Conservation (phyloP, 1,140 invertebrate genomes). For the Aplysia californica region DNA sequence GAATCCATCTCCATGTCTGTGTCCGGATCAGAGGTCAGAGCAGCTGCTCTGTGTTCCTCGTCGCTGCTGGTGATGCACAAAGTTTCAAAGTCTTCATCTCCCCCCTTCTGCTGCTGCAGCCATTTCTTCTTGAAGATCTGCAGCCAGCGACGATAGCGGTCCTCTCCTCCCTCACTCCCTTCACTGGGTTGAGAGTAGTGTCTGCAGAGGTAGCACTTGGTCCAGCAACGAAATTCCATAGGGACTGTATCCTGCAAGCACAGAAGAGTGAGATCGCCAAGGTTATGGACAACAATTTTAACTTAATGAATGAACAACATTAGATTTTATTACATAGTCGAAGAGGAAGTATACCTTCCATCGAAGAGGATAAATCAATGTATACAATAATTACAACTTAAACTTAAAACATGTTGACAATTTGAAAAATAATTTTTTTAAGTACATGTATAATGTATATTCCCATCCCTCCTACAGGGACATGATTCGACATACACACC, state of each 20-base stretch:
- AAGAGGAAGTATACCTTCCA: neutral
- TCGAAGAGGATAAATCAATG: neutral
- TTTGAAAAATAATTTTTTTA: neutral
- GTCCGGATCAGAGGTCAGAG: too few relatives aligned
- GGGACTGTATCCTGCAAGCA: slow-evolving; percentile 15
- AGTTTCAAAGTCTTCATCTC: neutral
- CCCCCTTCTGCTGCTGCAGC: neutral
- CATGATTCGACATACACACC: too few relatives aligned
- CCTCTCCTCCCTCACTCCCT: neutral
- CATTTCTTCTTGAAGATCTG: slow-evolving; percentile 19
- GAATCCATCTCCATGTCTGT: too few relatives aligned
- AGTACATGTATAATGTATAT: too few relatives aligned
- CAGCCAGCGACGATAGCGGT: slow-evolving; percentile 6
- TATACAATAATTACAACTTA: slow-evolving; percentile 1
- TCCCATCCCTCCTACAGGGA: too few relatives aligned
- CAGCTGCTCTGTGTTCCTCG: too few relatives aligned
- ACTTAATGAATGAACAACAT: neutral
- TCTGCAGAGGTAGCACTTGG: slow-evolving; percentile 14
- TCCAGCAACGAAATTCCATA: slow-evolving; percentile 5
- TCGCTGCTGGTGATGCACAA: slow-evolving; percentile 10
- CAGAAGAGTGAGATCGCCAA: too few relatives aligned
- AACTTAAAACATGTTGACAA: neutral
- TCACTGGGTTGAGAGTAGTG: too few relatives aligned
- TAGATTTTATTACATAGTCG: neutral
- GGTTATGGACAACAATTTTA: too few relatives aligned